Conservation (phyloP, 2,888 invertebrate species). For the Conchocele bisecta region DNA sequence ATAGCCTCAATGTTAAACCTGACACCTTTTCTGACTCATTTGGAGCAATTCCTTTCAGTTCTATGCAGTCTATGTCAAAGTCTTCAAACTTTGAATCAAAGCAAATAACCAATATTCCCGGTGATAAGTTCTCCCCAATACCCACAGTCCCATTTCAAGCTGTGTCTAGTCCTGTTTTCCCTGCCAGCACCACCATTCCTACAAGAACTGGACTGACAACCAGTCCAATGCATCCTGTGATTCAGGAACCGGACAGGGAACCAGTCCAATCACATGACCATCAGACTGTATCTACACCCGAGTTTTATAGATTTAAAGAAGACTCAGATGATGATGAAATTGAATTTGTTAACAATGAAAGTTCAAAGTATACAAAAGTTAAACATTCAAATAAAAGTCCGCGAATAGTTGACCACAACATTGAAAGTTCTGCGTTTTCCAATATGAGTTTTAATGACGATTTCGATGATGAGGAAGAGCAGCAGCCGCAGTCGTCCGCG, state of each 20-base stretch:
- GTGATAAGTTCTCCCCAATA: constrained; percentile 14
- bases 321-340: constrained; percentile 50
- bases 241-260: constrained; percentile 7
- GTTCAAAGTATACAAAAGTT: constrained; percentile 55
- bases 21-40: constrained; percentile 65
- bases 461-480: constrained; percentile 65
- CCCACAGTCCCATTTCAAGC: constrained; percentile 8
- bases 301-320: constrained; percentile 53
- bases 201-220: constrained; percentile 2
- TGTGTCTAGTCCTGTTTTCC: constrained; percentile 27
- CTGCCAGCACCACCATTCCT: constrained; percentile 24
- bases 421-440: constrained; percentile 73
- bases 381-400: constrained; percentile 60
- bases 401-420: constrained; percentile 54
- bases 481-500: constrained; percentile 7
- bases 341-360: constrained; percentile 46
- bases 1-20: constrained; percentile 40
- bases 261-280: constrained; percentile 7
- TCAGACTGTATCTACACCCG: constrained; percentile 28
- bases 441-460: constrained; percentile 80
- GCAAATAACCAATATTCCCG: constrained; percentile 23
- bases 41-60: constrained; percentile 70
- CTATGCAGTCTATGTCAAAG: constrained; percentile 33
- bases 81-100: background rate
- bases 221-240: constrained; percentile 28